Evolutionary conservation across 2,113 vertebrate species (phyloP), one percentile per base, ranked within the genome.

Genomic region (Eurystomus gularis): DNA sequence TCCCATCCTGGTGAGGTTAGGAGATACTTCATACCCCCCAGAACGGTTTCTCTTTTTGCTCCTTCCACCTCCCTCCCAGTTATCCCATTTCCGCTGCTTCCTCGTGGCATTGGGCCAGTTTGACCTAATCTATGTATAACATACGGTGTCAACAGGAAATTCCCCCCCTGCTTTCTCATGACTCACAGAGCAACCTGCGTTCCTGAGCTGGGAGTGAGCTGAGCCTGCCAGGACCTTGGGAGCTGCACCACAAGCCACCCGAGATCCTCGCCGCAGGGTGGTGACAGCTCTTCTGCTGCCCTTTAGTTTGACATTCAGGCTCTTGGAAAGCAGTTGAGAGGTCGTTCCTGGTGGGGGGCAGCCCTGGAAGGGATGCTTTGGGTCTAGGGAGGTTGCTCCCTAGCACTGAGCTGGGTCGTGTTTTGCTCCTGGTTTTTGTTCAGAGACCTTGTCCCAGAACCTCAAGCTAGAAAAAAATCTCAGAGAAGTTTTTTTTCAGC

Each of bases 101-200:
- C 89, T 81, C 8, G 0, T 52, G 90, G 96, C 64, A 0, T 3
- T 7, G 82, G 71, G 86, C 92, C 95, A 66, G 88, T 66, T 69
- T 90, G 82, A 65, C 88, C 82, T 90, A 88, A 90, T 96, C 96
- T 88, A 86, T 93, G 94, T 81, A 86, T 97, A 94, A 93, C 95
- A 89, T 87, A 96, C 29, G 9, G 82, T 92, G 94, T 93, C 96
- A 95, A 94, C 93, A 96, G 94, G 96, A 97, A 96, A 96, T 90
- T 96, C 90, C 79, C 64, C 79, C 68, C 44, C 85, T 90, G 79
- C 75, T 77, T 84, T 57, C 20, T 1, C 29, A 5, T 94, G 96
- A 93, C 82, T 95, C 93, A 93, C 4, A 3, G 64, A 81, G 52
- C 61, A 51, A 79, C 86, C 89, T 76, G 60, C 42, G 0, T 93